Conservation (phyloP, 2,113 vertebrate genomes). For the Raja brachyura region DNA sequence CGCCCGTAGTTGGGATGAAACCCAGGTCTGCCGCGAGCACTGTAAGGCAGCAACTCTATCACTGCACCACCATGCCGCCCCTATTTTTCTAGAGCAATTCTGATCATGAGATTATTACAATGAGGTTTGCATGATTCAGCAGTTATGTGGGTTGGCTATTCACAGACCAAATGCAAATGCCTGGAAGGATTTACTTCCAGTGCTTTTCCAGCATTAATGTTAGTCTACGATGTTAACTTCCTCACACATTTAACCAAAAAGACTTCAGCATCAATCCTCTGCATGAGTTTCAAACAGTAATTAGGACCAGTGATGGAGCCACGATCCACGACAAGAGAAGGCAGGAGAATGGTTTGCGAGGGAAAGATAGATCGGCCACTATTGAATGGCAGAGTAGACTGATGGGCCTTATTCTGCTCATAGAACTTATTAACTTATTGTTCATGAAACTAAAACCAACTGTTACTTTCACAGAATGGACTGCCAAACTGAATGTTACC, state of each 20-base stretch:
- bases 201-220: neutral
- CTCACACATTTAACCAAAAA: neutral
- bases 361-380: too few relatives aligned
- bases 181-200: neutral
- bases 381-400: too few relatives aligned
- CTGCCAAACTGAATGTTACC: neutral
- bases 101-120: neutral
- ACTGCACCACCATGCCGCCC: neutral
- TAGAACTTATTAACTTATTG: too few relatives aligned
- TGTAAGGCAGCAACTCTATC: too few relatives aligned
- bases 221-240: neutral
- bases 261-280: neutral
- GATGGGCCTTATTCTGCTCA: too few relatives aligned
- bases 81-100: neutral
- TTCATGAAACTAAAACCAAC: neutral
- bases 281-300: neutral
- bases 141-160: neutral
- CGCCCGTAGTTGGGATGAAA: too few relatives aligned
- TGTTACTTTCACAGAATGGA: neutral
- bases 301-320: neutral
- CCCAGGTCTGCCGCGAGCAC: too few relatives aligned
- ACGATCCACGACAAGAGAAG: too few relatives aligned
- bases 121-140: neutral
- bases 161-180: neutral
- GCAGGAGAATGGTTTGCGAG: too few relatives aligned